phyloP scores from a whole-genome alignment of 2,797 vertebrate genomes.

The Oryzias sinensis region DNA sequence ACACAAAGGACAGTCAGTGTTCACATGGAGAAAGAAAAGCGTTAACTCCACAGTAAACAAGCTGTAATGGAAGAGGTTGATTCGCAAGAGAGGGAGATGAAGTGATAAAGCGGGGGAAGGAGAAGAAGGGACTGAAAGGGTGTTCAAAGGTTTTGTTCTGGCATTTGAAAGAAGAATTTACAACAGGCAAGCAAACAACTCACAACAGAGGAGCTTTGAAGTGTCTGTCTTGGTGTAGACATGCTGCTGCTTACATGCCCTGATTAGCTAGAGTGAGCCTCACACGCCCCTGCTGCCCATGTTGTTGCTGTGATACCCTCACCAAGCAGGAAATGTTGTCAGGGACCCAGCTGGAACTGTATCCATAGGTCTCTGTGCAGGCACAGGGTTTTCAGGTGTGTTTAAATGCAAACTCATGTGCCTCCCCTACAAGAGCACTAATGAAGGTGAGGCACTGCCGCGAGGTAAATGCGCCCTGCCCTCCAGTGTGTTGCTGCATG shows the following conservation, averaged over 20 bases:
- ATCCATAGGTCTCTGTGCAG: slow-evolving; percentile 13
- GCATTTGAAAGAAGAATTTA: slow-evolving; percentile 53
- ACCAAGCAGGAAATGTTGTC: slow-evolving; percentile 45
- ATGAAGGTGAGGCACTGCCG: slow-evolving; percentile 15
- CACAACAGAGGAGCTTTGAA: slow-evolving; percentile 56
- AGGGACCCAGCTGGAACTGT: slow-evolving; percentile 51
- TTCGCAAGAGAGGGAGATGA: slow-evolving; percentile 28
- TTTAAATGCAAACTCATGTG: slow-evolving; percentile 7
- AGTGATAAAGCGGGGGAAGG: slow-evolving; percentile 10
- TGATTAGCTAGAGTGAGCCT: slow-evolving; percentile 57
- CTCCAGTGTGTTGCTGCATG: slow-evolving; percentile 3
- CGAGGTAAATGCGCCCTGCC: not conserved
- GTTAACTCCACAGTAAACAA: slow-evolving; percentile 49
- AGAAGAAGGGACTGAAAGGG: slow-evolving; percentile 34
- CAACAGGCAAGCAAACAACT: slow-evolving; percentile 45
- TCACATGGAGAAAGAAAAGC: slow-evolving; percentile 15
- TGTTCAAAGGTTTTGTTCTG: slow-evolving; percentile 62
- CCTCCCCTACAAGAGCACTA: not conserved
- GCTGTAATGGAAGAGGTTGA: slow-evolving; percentile 42
- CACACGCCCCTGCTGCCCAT: slow-evolving; percentile 53
- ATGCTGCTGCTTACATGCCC: slow-evolving; percentile 52
- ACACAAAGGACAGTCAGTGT: slow-evolving; percentile 17
- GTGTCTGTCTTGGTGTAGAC: slow-evolving; percentile 46
- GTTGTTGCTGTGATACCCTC: slow-evolving; percentile 62
- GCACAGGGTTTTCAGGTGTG: slow-evolving; percentile 4